phyloP scores from a whole-genome alignment of 2,888 invertebrate species.

The Trachelus troglodyta region DNA sequence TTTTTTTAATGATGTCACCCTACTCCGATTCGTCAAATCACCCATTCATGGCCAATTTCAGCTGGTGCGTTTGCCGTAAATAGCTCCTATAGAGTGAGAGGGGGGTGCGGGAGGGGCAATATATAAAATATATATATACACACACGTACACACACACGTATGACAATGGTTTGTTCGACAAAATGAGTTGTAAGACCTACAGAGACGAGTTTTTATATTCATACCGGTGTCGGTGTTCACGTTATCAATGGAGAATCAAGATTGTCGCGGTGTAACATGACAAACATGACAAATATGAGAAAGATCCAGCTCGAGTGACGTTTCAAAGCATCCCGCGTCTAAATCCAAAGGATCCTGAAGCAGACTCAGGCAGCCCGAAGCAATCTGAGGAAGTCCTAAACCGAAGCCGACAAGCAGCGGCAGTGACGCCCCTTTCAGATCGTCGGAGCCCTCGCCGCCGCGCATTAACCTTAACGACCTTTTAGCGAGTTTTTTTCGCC shows the following conservation, averaged over 20 bases:
- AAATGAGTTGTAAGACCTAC: not conserved
- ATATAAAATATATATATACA: constrained; percentile 2
- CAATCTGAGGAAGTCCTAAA: constrained; percentile 1
- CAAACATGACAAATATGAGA: not conserved
- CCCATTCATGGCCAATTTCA: no score
- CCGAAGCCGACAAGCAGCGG: constrained; percentile 3
- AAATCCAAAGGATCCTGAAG: no score
- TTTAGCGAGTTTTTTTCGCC: constrained; percentile 50
- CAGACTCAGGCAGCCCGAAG: not conserved
- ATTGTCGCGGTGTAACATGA: not conserved
- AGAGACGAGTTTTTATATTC: not conserved
- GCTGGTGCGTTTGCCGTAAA: no score
- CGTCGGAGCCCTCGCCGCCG: constrained; percentile 30
- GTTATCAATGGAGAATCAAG: no score
- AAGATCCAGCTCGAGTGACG: no score
- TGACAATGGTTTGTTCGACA: constrained; percentile 17
- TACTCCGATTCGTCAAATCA: no score
- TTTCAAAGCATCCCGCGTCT: no score
- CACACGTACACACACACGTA: no score
- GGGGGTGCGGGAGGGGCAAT: not conserved
- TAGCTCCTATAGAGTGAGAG: not conserved
- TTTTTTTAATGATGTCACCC: no score
- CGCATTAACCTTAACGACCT: constrained; percentile 61
- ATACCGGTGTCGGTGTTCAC: not conserved
- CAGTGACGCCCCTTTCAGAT: constrained; percentile 11